Evolutionary conservation across 37 sponge, comb jelly and placozoan species (phyloP), one percentile per base, ranked within the genome.

Genomic region (Eunapius fragilis): DNA sequence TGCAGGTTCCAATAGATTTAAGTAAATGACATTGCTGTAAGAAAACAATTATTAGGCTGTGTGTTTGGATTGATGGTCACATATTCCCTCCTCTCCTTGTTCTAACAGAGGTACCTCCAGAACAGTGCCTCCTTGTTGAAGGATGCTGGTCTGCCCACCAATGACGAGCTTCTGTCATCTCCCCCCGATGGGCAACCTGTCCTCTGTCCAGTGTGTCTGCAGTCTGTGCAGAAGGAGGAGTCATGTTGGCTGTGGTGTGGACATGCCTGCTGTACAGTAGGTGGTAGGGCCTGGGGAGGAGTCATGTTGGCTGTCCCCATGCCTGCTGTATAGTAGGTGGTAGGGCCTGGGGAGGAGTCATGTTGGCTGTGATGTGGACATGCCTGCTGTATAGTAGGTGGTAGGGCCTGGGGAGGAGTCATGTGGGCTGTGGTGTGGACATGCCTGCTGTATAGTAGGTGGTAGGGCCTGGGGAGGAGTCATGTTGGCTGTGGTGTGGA

Each of bases 311-410:
- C 41, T 41, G 41, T 41, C 41, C 41, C 41, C 6, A 3, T 38
- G 71, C n/a, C 86, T 85, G 82, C 27, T 91, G 91, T 75, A 33
- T 25, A 33, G 25, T 31, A 75, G 34, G 34, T 75, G 31, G 2
- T 75, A 2, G 6, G 41, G 41, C 6, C 41, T 3, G 41, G 41
- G 14, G 25, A 22, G 25, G 84, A 83, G 22, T 22, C 67, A 2
- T 25, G 14, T 0, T 75, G 78, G 67, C 87, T 91, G 19, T 86
- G 78, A 74, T 91, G 91, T 77, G 68, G 31, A n/a, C 91, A 91
- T 38, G 71, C n/a, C 86, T 85, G 82, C 27, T 91, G 91, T 75
- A 33, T 25, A 33, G 25, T 31, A 75, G 34, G 34, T 75, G 31
- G 2, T 75, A 2, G 6, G 41, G 41, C 6, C 41, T 3, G 41